phyloP scores from a whole-genome alignment of 2,888 invertebrate genomes.

The Cerastoderma edule region DNA sequence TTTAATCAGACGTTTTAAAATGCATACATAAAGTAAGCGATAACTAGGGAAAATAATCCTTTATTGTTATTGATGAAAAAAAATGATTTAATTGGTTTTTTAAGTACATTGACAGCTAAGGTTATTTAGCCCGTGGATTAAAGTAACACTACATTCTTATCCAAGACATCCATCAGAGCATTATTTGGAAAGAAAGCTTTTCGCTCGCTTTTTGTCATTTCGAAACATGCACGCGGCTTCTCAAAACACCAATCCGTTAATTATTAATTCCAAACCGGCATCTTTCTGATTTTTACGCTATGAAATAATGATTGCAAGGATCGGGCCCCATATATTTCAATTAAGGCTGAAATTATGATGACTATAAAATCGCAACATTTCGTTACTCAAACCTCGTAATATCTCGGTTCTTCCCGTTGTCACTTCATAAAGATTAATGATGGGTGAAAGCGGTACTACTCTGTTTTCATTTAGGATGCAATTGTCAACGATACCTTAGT shows the following conservation, averaged over 20 bases:
- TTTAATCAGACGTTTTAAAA: too few species aligned
- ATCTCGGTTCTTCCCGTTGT: constrained; percentile 11
- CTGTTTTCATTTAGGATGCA: constrained; percentile 23
- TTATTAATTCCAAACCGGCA: constrained; percentile 26
- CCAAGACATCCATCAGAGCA: too few species aligned
- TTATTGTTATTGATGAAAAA: too few species aligned
- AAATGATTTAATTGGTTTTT: too few species aligned
- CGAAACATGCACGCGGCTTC: constrained; percentile 8
- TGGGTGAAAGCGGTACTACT: not conserved
- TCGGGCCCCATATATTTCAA: constrained; percentile 18
- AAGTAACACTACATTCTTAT: too few species aligned
- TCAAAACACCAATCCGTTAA: not conserved
- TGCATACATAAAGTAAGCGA: too few species aligned
- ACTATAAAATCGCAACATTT: constrained; percentile 19
- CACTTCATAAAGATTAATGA: constrained; percentile 23
- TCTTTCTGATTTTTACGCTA: not conserved
- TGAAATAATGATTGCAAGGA: constrained; percentile 22
- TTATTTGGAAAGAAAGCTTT: too few species aligned
- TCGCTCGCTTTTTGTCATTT: too few species aligned
- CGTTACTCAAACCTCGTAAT: not conserved
- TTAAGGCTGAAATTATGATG: constrained; percentile 20
- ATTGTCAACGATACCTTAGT: too few species aligned
- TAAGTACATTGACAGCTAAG: too few species aligned
- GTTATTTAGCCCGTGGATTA: too few species aligned
- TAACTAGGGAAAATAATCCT: too few species aligned